Evolutionary conservation across 2,797 vertebrate genomes (phyloP).

Genomic region (Pseudochaenichthys georgianus): DNA sequence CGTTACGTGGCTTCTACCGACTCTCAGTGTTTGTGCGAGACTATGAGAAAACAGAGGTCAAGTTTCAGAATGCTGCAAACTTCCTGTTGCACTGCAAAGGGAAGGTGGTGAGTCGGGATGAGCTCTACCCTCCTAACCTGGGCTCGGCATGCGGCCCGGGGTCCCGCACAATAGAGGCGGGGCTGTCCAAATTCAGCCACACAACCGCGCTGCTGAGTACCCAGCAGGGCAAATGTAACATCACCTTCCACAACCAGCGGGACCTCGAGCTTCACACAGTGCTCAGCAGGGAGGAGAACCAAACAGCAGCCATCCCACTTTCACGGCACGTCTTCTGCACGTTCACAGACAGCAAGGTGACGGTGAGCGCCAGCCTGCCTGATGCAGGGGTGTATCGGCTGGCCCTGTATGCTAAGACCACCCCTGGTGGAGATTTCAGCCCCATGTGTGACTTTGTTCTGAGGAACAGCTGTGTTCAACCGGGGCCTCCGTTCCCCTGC

Average conservation of each 20-base stretch:
- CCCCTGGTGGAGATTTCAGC: conserved; percentile 75
- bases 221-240: conserved; percentile 86
- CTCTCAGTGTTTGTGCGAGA: conserved; percentile 86
- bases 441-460: conserved; percentile 86
- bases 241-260: conserved; percentile 82
- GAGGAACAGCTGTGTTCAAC: conserved; percentile 74
- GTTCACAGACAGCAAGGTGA: conserved; percentile 86
- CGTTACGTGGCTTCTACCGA: conserved; percentile 82
- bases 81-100: conserved; percentile 83
- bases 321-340: conserved; percentile 85
- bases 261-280: conserved; percentile 73
- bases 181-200: conserved; percentile 86
- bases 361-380: conserved; percentile 78
- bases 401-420: conserved; percentile 80
- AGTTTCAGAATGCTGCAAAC: conserved; percentile 84
- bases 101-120: conserved; percentile 57
- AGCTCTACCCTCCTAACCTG: conserved; percentile 83
- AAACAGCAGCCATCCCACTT: conserved; percentile 59
- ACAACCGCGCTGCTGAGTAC: conserved; percentile 77
- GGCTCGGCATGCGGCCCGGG: conserved; percentile 84
- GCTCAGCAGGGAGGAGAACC: conserved; percentile 66
- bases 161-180: conserved; percentile 73
- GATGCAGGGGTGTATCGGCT: conserved; percentile 80
- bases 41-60: conserved; percentile 69
- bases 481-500: conserved; percentile 82